Evolutionary conservation across 2,113 vertebrate species (phyloP), one percentile per base, ranked within the genome.

Genomic region (Mesocricetus auratus): DNA sequence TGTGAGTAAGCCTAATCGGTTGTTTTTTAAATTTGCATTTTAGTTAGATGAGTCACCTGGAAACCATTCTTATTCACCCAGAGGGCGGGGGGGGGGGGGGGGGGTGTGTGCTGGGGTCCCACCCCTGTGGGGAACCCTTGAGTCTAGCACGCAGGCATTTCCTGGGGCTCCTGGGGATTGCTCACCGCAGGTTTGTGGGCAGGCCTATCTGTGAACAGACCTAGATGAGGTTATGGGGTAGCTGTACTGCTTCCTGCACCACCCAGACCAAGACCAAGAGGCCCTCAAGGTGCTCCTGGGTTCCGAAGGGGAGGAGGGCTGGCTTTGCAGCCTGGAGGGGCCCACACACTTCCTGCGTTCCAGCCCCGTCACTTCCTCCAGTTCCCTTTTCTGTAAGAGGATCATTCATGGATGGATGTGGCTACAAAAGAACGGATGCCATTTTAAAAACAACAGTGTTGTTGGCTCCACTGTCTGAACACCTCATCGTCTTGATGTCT

Each of bases 31-130:
- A 88, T 95, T 95, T 92, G 88, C 96, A 90, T 98, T 98, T 98
- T 89, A 91, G 96, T 98, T 0, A 22, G 21, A 78, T 98, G 98
- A 98, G 96, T 99, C 98, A 98, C 88, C 94, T 95, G 95, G 96
- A 95, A 98, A 97, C 93, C 86, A n/a, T 97, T 90, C 96, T 97
- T 93, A 95, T 95, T 77, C 39, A 0, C 86, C 58, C 36, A 93
- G 85, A 68, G 47, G 69, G 56, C 42, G 53, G 45, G 64, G 64
- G 13, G 31, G 39, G 89, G 8, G 74, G n/a, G n/a, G n/a, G n/a
- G n/a, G n/a, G n/a, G n/a, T n/a, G n/a, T n/a, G n/a, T n/a, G 74
- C 31, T 83, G 33, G 45, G 36, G 36, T 15, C 17, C 42, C 4
- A 16, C 91, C 36, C 36, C 93, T 29, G 21, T 5, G 74, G 97